Evolutionary conservation across 2,113 vertebrate genomes (phyloP), one percentile per base, ranked within the genome.

Genomic region (Trinectes maculatus): DNA sequence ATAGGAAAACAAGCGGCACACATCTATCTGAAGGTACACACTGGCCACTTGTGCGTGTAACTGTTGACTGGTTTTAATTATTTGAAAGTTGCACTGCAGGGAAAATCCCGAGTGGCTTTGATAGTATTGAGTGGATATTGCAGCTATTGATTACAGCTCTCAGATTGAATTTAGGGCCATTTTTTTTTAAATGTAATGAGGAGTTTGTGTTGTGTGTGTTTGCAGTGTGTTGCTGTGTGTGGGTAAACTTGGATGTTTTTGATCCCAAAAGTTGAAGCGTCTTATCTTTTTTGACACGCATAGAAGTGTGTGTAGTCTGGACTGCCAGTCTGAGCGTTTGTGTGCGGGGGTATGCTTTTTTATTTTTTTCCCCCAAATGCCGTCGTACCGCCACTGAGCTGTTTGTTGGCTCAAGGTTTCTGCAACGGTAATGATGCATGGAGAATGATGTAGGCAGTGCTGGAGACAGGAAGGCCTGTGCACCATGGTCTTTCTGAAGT

Each of bases 381-480:
- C 54, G 80, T 90, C 85, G 80, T 77, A 62, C 77, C 74, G 69
- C 83, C 58, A 72, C 60, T 56, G 80, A 84, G 84, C 78, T 92
- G 89, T 91, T 92, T 91, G 85, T 92, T 92, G 86, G 86, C 80
- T 80, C 82, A 88, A 84, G 78, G 88, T 82, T 87, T 85, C 86
- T 89, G 85, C 80, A 86, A 78, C 6, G 74, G 87, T 92, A 91
- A 92, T 91, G 91, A 91, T 90, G 90, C 91, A 88, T 92, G 82
- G 77, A 88, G 82, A 90, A 91, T 86, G 81, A 89, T 87, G 77
- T 76, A 72, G 77, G 81, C 77, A 83, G 77, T 71, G 42, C 59
- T 68, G 65, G 68, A 79, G 75, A 53, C 68, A 22, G 61, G 67
- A 67, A 79, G 71, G 56, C 79, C 71, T 72, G 77, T 5, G 12